A percentile compares a stretch with the other conserved stretches of the same genome.
Conservation (phyloP, 2,113 vertebrate species). For the Carassius gibelio region DNA sequence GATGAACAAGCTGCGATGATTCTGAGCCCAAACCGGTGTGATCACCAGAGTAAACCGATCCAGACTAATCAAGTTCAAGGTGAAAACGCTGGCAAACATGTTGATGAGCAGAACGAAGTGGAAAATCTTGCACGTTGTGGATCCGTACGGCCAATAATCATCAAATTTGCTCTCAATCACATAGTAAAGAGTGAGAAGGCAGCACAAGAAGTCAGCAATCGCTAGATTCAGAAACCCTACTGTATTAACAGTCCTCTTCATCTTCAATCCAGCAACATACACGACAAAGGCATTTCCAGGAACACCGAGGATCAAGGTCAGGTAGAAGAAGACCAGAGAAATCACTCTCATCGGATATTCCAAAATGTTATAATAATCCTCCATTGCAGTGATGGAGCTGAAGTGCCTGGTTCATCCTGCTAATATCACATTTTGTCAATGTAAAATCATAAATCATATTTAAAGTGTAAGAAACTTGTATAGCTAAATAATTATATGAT, state of each 20-base stretch:
- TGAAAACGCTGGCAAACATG: too few species aligned
- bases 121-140: too few species aligned
- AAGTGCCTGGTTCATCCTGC: background rate
- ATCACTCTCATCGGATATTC: conserved; percentile 27
- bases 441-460: background rate
- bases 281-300: conserved; percentile 80
- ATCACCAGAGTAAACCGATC: too few species aligned
- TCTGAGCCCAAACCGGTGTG: too few species aligned
- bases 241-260: conserved; percentile 77
- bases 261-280: conserved; percentile 79
- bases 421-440: background rate
- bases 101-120: too few species aligned
- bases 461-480: too few species aligned
- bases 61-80: too few species aligned
- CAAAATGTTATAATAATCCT: too few species aligned
- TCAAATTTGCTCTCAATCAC: too few species aligned
- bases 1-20: too few species aligned
- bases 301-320: conserved; percentile 74
- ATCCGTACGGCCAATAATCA: too few species aligned
- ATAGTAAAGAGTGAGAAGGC: conserved; percentile 76
- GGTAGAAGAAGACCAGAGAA: conserved; percentile 65
- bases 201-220: conserved; percentile 78
- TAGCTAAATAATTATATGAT: background rate
- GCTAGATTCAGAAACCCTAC: conserved; percentile 83
- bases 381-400: too few species aligned